Evolutionary conservation across 2,888 invertebrate genomes (phyloP).

Genomic region (Kryphioiulus occultus): DNA sequence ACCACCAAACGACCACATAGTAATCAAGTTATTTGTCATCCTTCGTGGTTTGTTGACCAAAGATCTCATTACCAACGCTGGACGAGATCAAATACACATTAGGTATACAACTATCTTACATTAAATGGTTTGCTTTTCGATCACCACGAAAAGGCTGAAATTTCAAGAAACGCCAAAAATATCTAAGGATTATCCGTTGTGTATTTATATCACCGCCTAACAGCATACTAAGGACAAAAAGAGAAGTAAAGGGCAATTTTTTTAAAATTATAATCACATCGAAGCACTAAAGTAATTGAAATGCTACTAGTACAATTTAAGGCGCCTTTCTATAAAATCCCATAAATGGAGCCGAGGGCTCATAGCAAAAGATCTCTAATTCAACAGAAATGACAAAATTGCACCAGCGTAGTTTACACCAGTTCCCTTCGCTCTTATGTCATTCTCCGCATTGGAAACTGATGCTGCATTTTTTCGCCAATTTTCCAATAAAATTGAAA

Average conservation of each 20-base stretch:
- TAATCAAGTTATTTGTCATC: neutral
- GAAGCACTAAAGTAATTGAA: neutral
- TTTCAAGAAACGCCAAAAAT: no score
- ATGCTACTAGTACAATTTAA: neutral
- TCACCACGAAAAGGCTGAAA: no score
- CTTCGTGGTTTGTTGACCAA: neutral
- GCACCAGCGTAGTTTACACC: neutral
- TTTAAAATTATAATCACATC: neutral
- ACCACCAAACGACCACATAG: neutral
- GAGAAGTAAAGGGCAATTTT: neutral
- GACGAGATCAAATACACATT: neutral
- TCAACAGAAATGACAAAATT: slow-evolving; percentile 1
- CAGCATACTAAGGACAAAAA: no score
- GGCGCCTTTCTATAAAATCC: neutral
- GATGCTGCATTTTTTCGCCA: slow-evolving; percentile 27
- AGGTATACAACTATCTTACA: no score
- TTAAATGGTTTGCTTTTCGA: no score
- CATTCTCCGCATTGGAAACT: slow-evolving; percentile 35
- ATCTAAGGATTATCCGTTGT: no score
- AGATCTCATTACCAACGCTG: neutral
- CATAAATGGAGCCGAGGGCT: neutral
- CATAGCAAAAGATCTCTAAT: neutral
- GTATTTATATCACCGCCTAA: no score
- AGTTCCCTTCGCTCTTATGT: neutral
- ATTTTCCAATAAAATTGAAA: slow-evolving; percentile 49